Evolutionary conservation across 2,888 invertebrate genomes (phyloP).

Genomic region (Antheraea yamamai): DNA sequence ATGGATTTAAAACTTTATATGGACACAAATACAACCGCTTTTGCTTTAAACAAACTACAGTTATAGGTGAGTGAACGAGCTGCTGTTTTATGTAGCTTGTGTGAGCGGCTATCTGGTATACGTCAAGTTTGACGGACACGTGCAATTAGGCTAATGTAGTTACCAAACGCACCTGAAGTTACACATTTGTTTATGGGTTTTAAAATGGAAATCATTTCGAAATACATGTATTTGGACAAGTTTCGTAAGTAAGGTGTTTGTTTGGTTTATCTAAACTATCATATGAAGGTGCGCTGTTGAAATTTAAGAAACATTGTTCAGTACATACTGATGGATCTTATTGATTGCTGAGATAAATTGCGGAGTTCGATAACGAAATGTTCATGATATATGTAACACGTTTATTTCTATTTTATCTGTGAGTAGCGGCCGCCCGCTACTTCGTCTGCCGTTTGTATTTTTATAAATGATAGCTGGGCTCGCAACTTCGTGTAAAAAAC

Average conservation of each 20-base stretch:
- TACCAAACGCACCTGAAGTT: neutral
- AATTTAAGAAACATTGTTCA: neutral
- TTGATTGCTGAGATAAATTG: neutral
- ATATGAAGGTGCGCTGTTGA: neutral
- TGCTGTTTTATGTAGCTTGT: neutral
- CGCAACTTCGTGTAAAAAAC: too few species aligned
- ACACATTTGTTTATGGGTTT: conserved; percentile 16
- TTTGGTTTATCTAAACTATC: neutral
- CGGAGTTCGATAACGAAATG: neutral
- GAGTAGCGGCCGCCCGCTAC: too few species aligned
- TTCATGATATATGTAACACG: neutral
- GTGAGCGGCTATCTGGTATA: conserved; percentile 12
- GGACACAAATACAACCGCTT: neutral
- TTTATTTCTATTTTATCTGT: neutral
- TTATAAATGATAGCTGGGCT: too few species aligned
- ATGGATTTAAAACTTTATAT: neutral
- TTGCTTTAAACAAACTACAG: neutral
- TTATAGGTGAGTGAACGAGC: neutral
- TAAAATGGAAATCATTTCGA: conserved; percentile 20
- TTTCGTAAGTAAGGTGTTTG: conserved; percentile 3
- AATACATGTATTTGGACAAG: conserved; percentile 11
- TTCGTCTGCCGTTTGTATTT: neutral
- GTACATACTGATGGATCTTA: neutral
- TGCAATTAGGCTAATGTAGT: conserved; percentile 21
- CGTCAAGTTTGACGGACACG: conserved; percentile 12